Evolutionary conservation across 2,113 vertebrate species (phyloP).

Genomic region (Podilymbus podiceps): DNA sequence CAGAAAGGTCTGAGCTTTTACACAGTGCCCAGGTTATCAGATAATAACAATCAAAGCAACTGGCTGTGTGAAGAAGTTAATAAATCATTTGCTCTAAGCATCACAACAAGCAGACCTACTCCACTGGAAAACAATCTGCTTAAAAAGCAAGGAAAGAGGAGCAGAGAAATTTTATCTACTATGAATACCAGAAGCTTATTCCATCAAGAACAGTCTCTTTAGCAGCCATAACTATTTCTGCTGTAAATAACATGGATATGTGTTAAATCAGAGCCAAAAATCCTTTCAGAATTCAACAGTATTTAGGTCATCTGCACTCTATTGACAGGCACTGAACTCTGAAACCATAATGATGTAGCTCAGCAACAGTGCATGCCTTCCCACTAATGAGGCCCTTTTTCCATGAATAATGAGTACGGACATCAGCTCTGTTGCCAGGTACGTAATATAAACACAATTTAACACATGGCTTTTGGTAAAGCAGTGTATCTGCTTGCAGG

Average conservation of each 20-base stretch:
- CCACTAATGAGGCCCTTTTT: conserved; percentile 75
- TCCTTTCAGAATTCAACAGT: conserved; percentile 57
- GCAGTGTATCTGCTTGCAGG: conserved; percentile 63
- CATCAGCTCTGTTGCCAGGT: conserved; percentile 78
- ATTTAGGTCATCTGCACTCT: conserved; percentile 72
- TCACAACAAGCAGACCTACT: neutral
- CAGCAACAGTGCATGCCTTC: conserved; percentile 64
- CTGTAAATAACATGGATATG: conserved; percentile 53
- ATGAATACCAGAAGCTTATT: conserved; percentile 17
- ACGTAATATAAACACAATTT: conserved; percentile 75
- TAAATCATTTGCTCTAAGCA: neutral
- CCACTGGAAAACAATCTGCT: neutral
- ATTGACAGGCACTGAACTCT: conserved; percentile 67
- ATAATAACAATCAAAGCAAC: neutral
- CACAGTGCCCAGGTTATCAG: neutral
- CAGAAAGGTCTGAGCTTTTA: conserved; percentile 11
- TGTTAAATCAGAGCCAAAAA: conserved; percentile 61
- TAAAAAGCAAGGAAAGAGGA: neutral
- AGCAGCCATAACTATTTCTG: conserved; percentile 56
- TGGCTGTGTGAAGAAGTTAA: neutral
- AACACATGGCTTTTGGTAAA: conserved; percentile 69
- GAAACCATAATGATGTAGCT: conserved; percentile 66
- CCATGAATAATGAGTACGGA: conserved; percentile 74
- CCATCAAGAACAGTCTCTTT: conserved; percentile 36
- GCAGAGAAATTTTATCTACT: neutral